These are phyloP conservation scores for Ploceus nigricollis DNA, from an alignment of 2,113 vertebrate genomes.

Conservation along the genomic window DNA sequence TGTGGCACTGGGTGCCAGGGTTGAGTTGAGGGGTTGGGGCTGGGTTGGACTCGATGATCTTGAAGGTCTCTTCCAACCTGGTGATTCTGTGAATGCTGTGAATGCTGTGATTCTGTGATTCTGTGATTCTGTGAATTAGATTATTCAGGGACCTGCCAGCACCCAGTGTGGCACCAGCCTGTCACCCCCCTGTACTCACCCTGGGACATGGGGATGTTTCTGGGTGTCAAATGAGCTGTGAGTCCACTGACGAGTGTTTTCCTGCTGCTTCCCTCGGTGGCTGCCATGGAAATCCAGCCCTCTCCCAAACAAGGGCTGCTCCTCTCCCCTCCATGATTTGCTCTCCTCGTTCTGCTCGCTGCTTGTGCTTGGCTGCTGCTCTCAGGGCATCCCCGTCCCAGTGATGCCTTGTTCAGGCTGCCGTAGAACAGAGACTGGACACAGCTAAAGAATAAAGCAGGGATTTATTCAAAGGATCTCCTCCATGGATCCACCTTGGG, in stretches of 20 bases:
- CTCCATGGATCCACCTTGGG: not conserved
- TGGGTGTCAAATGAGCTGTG: not conserved
- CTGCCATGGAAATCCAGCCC: not conserved
- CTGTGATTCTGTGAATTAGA: too few relatives aligned
- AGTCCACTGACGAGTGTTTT: not conserved
- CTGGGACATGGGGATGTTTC: rapidly evolving
- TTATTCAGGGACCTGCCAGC: not conserved
- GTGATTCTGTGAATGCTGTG: not conserved
- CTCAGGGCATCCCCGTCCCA: not conserved
- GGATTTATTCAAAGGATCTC: not conserved
- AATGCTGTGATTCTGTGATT: too few relatives aligned
- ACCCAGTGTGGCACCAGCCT: not conserved
- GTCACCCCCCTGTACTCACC: not conserved
- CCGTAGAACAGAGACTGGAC: rapidly evolving
- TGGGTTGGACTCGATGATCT: not conserved
- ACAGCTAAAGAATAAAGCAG: not conserved
- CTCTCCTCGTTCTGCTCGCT: not conserved
- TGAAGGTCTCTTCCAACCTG: not conserved
- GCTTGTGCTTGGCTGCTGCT: not conserved
- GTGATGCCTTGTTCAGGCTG: not conserved
- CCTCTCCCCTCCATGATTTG: not conserved
- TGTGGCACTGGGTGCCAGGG: not conserved
- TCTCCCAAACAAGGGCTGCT: not conserved
- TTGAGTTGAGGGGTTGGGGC: not conserved
- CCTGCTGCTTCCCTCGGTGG: not conserved